These are phyloP conservation scores for Takifugu flavidus DNA, from an alignment of 2,113 vertebrate genomes.

Conservation along the genomic window DNA sequence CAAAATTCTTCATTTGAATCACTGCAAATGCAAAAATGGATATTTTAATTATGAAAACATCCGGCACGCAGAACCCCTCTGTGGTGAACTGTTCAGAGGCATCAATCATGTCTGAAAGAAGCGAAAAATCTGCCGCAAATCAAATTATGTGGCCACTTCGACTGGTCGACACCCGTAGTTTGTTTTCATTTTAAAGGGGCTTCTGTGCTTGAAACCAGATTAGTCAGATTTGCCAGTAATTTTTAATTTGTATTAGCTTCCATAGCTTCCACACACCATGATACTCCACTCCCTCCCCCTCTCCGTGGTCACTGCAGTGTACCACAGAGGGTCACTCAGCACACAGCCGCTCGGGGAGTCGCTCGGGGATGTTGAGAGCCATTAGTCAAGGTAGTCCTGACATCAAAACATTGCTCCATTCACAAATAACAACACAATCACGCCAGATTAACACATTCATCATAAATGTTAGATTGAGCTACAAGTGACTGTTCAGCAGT, in stretches of 20 bases:
- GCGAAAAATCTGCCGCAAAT: slow-evolving; percentile 17
- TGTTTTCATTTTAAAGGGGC: slow-evolving; percentile 18
- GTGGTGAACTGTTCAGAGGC: background rate
- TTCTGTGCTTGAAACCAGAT: slow-evolving; percentile 15
- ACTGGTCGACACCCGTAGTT: slow-evolving; percentile 13
- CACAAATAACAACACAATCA: background rate
- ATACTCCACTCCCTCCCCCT: background rate
- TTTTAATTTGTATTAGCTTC: slow-evolving; percentile 16
- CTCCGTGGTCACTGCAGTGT: background rate
- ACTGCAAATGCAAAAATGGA: slow-evolving; percentile 1
- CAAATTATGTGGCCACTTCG: slow-evolving; percentile 13
- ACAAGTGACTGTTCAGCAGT: background rate
- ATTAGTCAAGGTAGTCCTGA: slow-evolving; percentile 19
- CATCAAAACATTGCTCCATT: slow-evolving; percentile 13
- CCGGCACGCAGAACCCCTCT: too few relatives aligned
- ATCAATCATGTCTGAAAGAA: slow-evolving; percentile 20
- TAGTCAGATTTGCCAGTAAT: slow-evolving; percentile 11
- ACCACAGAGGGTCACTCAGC: background rate
- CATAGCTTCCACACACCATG: background rate
- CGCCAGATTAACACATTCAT: background rate
- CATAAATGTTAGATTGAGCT: background rate
- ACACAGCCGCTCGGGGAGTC: background rate
- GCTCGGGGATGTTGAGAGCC: background rate
- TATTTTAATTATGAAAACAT: slow-evolving; percentile 14
- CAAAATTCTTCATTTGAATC: slow-evolving; percentile 3